Evolutionary conservation across 2,113 vertebrate genomes (phyloP), one percentile per base, ranked within the genome.

Genomic region (Micronisus gabar): DNA sequence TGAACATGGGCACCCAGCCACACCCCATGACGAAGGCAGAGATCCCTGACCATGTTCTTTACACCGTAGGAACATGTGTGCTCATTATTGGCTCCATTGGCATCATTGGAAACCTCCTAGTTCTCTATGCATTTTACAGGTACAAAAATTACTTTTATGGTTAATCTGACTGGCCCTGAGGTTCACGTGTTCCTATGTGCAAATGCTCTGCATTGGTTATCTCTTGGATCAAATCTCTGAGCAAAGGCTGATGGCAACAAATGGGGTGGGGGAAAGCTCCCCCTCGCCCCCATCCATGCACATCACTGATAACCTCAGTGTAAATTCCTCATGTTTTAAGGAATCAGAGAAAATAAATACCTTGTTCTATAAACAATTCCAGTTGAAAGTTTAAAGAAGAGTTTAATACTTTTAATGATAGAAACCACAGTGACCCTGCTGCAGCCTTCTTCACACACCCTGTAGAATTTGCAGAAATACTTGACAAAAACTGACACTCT

Each of bases 91-190:
- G 98, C 38, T 97, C 86, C 55, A 38, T 98, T 10, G 98, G 97
- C 65, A 84, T 98, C 38, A 90, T 97, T 0, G 98, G 98, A 81
- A 98, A 98, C 67, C 90, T 98, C 43, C 81, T 98, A 5, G 98
- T 98, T 26, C 95, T 98, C 79, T 98, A 98, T 1, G 97, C 98
- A 0, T 98, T 98, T 97, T 98, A 88, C 97, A 98, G 98, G 98
- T 98, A 97, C 27, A 61, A 56, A 59, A 90, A 55, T 61, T 45
- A 17, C 29, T 70, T 75, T 38, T 19, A 10, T 2, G 1, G 5
- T 48, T 76, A 22, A 12, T 41, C 14, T 67, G 13, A 15, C 19
- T 36, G 43, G 23, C 9, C 27, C 59, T 59, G 34, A 62, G 32
- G 36, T 48, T 81, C 43, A n/a, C 1, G 0, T 14, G 50, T 52